Percentiles rank a stretch among this genome's conserved stretches.
These are phyloP conservation scores for Strigamia crassipes DNA, from an alignment of 2,888 invertebrate genomes.

Conservation along the genomic window DNA sequence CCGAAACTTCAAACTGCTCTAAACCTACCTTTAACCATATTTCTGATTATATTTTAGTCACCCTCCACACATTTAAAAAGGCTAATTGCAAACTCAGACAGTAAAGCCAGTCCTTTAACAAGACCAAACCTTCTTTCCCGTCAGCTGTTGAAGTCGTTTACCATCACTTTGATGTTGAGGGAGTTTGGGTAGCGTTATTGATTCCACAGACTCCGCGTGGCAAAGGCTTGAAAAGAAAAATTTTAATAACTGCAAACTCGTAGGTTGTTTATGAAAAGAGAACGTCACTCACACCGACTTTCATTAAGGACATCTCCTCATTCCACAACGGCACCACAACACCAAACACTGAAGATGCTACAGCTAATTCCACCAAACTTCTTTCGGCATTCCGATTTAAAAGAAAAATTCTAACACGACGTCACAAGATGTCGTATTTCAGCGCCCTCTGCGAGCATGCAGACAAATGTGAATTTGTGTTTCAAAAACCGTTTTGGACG, in stretches of 20 bases:
- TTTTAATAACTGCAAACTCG: constrained; percentile 16
- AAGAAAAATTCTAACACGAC: too few relatives aligned
- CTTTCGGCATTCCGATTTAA: not conserved
- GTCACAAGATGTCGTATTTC: too few relatives aligned
- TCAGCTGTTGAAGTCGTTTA: constrained; percentile 10
- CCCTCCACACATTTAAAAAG: not conserved
- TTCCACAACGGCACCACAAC: not conserved
- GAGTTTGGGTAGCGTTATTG: constrained; percentile 21
- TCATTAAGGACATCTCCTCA: not conserved
- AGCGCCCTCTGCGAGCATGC: too few relatives aligned
- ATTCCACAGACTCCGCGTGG: not conserved
- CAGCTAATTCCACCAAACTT: not conserved
- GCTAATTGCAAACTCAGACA: not conserved
- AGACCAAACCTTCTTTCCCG: constrained; percentile 4
- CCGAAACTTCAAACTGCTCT: too few relatives aligned
- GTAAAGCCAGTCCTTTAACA: constrained; percentile 8
- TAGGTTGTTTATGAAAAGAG: not conserved
- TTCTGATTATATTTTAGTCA: not conserved
- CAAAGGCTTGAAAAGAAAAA: not conserved
- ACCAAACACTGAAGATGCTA: not conserved
- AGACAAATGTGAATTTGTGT: too few relatives aligned
- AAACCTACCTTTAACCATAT: not conserved
- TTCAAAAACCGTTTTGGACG: too few relatives aligned
- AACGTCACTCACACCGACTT: constrained; percentile 11
- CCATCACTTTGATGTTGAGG: not conserved